Evolutionary conservation across 1,140 invertebrate genomes (phyloP).

Genomic region (Brachionus asplanchnoidis): DNA sequence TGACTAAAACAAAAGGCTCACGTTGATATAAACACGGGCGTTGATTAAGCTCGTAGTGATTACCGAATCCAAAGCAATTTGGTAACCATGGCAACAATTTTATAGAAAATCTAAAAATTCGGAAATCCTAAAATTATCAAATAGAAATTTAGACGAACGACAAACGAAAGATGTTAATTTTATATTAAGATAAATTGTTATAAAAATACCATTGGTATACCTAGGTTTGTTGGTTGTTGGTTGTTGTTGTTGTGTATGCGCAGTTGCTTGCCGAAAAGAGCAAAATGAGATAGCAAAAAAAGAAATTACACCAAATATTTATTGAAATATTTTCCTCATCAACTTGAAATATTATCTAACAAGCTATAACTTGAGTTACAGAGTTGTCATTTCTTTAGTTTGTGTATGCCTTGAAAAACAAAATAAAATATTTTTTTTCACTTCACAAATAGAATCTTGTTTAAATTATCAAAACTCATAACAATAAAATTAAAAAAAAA

Average conservation of each 20-base stretch:
- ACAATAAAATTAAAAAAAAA: background rate
- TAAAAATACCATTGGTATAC: background rate
- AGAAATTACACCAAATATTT: constrained; percentile 10
- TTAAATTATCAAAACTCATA: constrained; percentile 12
- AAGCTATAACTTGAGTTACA: background rate
- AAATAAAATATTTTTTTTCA: constrained; percentile 9
- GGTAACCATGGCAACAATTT: background rate
- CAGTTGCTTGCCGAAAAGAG: background rate
- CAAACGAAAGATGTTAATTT: background rate
- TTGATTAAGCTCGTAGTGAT: constrained; percentile 26
- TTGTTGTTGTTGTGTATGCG: background rate
- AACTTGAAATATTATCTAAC: constrained; percentile 24
- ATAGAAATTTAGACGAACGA: background rate
- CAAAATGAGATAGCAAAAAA: background rate
- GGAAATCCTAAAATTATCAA: constrained; percentile 24
- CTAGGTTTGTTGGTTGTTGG: background rate
- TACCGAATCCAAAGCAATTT: background rate
- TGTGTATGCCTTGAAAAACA: background rate
- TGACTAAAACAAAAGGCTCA: background rate
- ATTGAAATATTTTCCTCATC: constrained; percentile 27
- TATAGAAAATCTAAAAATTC: background rate
- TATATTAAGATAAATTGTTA: background rate
- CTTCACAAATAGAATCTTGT: constrained; percentile 10
- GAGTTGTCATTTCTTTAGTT: constrained; percentile 27
- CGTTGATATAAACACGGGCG: background rate